Evolutionary conservation across 2,888 invertebrate genomes (phyloP), one percentile per base, ranked within the genome.

Genomic region (Formica aserva): DNA sequence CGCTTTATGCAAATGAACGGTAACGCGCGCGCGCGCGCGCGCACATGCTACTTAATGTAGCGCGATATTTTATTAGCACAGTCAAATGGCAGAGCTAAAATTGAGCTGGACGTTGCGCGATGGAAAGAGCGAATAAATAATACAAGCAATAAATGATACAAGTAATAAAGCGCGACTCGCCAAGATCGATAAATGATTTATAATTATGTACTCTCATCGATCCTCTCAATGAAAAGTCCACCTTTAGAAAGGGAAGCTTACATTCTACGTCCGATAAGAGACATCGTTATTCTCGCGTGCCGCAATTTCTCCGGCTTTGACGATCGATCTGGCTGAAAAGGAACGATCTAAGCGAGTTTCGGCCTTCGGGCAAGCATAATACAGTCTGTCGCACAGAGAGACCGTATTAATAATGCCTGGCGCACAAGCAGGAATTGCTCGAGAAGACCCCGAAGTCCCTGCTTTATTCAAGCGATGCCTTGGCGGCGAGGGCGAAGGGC

Each of bases 1-100:
- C 87, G 88, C 81, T 89, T 88, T 85, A 89, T 89, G 89, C 89
- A 89, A 89, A 89, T 88, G 80, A 89, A 76, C 85, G 84, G 85
- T 78, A 60, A 80, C 74, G 74, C 18, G 35, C 22, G 13, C 26
- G 15, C 26, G 15, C 11, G 57, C 38, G 67, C 29, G 55, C 57
- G 65, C 41, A 52, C 85, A 18, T 48, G 60, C 81, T 87, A 89
- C 87, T 80, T 89, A 88, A 89, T 86, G 88, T 88, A 88, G 77
- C 88, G 85, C 84, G 89, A 89, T 89, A 89, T 89, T 89, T 89
- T 87, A 89, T 89, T 89, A 89, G 82, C 71, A 32, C 45, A 22
- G 45, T 84, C 41, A 55, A 41, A 41, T 52, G 69, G 6, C 18
- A 6, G 48, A 66, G 66, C 45, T 38, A 52, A 76, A 63, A 45